These are phyloP conservation scores for Pollachius pollachius DNA, from an alignment of 2,113 vertebrate genomes.

Conservation along the genomic window DNA sequence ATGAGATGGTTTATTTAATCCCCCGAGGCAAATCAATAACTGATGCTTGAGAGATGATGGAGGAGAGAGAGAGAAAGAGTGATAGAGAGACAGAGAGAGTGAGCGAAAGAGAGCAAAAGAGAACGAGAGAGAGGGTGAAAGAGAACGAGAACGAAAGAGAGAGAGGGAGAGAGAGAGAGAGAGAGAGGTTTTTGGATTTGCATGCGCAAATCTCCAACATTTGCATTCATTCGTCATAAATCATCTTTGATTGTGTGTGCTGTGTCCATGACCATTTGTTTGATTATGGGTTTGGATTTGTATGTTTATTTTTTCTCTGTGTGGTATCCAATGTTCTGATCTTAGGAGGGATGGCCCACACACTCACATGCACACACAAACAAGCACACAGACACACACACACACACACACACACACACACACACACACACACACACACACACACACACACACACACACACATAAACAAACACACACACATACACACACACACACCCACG, in stretches of 20 bases:
- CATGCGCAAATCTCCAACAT: neutral
- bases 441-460: too few relatives aligned
- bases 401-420: too few relatives aligned
- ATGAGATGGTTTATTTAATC: slow-evolving; percentile 17
- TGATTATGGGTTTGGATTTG: neutral
- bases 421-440: too few relatives aligned
- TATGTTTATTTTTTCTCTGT: neutral
- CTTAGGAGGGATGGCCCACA: too few relatives aligned
- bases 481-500: too few relatives aligned
- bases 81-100: neutral
- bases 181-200: neutral
- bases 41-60: slow-evolving; percentile 28
- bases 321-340: too few relatives aligned
- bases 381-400: too few relatives aligned
- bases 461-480: too few relatives aligned
- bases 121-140: neutral
- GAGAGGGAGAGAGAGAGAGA: neutral
- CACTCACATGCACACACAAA: too few relatives aligned
- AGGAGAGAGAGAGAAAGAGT: slow-evolving; percentile 3
- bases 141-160: slow-evolving; percentile 3
- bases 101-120: neutral
- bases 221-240: neutral
- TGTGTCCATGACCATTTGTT: neutral
- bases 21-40: slow-evolving; percentile 57
- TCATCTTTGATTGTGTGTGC: neutral